Evolutionary conservation across 2,113 vertebrate genomes (phyloP).

Genomic region (Campylomormyrus numenius): DNA sequence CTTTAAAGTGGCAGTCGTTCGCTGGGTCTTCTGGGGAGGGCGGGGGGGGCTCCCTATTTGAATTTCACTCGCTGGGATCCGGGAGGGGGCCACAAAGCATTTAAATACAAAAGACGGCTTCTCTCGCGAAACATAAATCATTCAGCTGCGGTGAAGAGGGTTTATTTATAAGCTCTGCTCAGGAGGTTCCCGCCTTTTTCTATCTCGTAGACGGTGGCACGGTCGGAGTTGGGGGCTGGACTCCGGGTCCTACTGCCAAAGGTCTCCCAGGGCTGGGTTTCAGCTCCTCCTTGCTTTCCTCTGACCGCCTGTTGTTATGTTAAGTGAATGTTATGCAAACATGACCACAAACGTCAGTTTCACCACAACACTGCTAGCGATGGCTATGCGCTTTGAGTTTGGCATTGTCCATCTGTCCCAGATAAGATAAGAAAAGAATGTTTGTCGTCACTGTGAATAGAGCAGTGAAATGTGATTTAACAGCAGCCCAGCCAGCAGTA

Average conservation of each 20-base stretch:
- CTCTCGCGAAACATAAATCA: slow-evolving; percentile 14
- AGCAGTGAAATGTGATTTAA: background rate
- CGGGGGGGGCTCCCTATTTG: slow-evolving; percentile 12
- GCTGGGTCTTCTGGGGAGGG: slow-evolving; percentile 22
- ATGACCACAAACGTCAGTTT: background rate
- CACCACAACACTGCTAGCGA: background rate
- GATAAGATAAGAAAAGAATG: background rate
- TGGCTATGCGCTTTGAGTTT: background rate
- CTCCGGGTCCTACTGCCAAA: too few species aligned
- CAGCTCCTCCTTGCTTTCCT: background rate
- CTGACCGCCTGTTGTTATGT: background rate
- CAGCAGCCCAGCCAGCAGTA: background rate
- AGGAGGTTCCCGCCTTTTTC: background rate
- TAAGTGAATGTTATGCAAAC: background rate
- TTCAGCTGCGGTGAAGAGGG: background rate
- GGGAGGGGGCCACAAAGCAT: slow-evolving; percentile 15
- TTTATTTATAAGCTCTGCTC: slow-evolving; percentile 6
- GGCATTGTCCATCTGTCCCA: background rate
- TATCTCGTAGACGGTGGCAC: background rate
- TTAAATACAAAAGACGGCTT: slow-evolving; percentile 15
- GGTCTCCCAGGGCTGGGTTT: background rate
- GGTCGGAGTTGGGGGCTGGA: background rate
- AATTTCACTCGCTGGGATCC: slow-evolving; percentile 28
- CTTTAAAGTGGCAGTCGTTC: slow-evolving; percentile 31
- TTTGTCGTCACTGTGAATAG: background rate